A percentile compares a stretch with the other conserved stretches of the same genome.
phyloP scores from a whole-genome alignment of 2,797 vertebrate genomes.

The Mionectes olivaceus region DNA sequence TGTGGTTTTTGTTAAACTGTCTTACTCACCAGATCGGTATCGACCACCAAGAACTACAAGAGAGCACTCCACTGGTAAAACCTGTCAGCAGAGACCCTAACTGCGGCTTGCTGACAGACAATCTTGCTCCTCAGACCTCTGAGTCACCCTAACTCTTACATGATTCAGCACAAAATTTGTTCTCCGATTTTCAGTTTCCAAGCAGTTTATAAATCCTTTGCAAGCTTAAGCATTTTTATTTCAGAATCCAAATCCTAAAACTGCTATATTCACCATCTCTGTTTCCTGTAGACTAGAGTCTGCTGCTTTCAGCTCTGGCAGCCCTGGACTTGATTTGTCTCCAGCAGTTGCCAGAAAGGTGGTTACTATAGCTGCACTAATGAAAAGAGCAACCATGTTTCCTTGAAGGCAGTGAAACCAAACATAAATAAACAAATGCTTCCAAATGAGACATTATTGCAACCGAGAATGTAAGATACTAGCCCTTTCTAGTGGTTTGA shows the following conservation, averaged over 20 bases:
- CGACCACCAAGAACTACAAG: neutral
- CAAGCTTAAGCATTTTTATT: neutral
- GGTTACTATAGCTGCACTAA: conserved; percentile 31
- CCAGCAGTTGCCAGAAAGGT: neutral
- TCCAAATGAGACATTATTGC: neutral
- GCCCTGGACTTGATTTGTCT: conserved; percentile 1
- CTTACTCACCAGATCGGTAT: neutral
- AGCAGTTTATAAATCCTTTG: neutral
- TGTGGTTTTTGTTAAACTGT: neutral
- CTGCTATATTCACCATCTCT: neutral
- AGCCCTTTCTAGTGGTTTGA: neutral
- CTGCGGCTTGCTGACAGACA: neutral
- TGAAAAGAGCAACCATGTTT: conserved; percentile 5
- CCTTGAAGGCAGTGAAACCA: conserved; percentile 10
- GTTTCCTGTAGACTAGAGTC: neutral
- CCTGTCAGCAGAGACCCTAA: neutral
- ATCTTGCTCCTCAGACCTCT: neutral
- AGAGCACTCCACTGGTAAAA: neutral
- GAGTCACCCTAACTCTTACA: neutral
- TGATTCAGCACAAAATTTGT: neutral
- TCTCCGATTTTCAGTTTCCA: neutral
- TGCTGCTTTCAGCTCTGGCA: neutral
- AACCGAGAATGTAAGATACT: neutral
- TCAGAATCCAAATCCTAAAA: neutral
- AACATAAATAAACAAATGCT: conserved; percentile 14